A percentile compares a stretch with the other conserved stretches of the same genome.
These are phyloP conservation scores for Anarsia innoxiella DNA, from an alignment of 2,888 invertebrate species.

Conservation along the genomic window DNA sequence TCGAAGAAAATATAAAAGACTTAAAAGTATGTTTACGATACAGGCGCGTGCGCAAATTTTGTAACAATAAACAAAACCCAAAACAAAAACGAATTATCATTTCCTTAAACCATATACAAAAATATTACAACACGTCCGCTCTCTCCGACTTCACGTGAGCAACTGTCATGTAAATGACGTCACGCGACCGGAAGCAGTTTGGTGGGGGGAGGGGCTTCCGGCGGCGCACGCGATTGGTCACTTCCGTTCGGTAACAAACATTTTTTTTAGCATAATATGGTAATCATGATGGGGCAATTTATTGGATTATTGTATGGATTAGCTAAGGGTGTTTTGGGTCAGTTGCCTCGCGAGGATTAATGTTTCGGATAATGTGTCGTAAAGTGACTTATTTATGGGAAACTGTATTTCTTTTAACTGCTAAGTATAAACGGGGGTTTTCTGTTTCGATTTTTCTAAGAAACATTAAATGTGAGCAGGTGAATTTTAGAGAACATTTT, in stretches of 20 bases:
- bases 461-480: no score
- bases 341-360: neutral
- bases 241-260: slow-evolving; percentile 68
- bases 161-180: slow-evolving; percentile 72
- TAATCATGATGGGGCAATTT: slow-evolving; percentile 71
- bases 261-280: slow-evolving; percentile 56
- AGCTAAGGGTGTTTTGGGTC: slow-evolving; percentile 29
- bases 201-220: slow-evolving; percentile 63
- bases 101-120: slow-evolving; percentile 50
- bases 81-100: slow-evolving; percentile 36
- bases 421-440: no score
- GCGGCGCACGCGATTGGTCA: slow-evolving; percentile 71
- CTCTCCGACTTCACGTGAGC: slow-evolving; percentile 39
- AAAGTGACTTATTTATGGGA: no score
- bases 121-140: slow-evolving; percentile 42
- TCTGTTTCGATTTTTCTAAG: no score
- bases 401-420: no score
- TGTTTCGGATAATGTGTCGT: neutral
- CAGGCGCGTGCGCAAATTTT: no score
- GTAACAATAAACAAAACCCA: slow-evolving; percentile 15
- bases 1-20: no score
- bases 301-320: slow-evolving; percentile 58
- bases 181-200: slow-evolving; percentile 72
- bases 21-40: no score
- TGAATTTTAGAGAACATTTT: no score